Evolutionary conservation across 2,888 invertebrate genomes (phyloP).

Genomic region (Philhelius pedissequus): DNA sequence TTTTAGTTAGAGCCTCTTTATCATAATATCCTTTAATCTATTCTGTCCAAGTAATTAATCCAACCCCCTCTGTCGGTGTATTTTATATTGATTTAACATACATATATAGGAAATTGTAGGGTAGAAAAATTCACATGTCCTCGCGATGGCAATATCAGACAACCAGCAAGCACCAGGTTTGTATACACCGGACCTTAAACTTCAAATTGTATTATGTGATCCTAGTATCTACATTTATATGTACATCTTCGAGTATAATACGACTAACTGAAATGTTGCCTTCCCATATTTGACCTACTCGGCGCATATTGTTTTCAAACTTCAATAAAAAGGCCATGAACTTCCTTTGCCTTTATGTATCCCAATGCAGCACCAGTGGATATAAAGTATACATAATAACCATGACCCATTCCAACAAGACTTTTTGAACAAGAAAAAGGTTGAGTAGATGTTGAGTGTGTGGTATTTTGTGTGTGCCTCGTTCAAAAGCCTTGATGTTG

Average conservation of each 20-base stretch:
- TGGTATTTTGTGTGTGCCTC: neutral
- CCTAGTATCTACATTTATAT: neutral
- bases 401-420: neutral
- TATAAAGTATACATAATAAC: neutral
- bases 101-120: too few species aligned
- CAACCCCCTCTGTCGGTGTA: too few species aligned
- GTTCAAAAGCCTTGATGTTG: neutral
- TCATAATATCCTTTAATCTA: too few species aligned
- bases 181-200: neutral
- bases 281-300: neutral
- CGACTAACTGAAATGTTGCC: neutral
- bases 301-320: neutral
- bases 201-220: neutral
- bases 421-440: neutral
- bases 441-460: neutral
- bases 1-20: too few species aligned
- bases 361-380: neutral
- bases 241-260: too few species aligned
- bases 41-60: too few species aligned
- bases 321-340: neutral
- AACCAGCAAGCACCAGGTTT: too few species aligned
- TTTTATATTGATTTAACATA: too few species aligned
- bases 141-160: too few species aligned
- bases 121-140: too few species aligned
- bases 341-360: neutral